A percentile compares a stretch with the other conserved stretches of the same genome.
These are phyloP conservation scores for Rhinoderma darwinii DNA, from an alignment of 2,113 vertebrate genomes.

Conservation along the genomic window DNA sequence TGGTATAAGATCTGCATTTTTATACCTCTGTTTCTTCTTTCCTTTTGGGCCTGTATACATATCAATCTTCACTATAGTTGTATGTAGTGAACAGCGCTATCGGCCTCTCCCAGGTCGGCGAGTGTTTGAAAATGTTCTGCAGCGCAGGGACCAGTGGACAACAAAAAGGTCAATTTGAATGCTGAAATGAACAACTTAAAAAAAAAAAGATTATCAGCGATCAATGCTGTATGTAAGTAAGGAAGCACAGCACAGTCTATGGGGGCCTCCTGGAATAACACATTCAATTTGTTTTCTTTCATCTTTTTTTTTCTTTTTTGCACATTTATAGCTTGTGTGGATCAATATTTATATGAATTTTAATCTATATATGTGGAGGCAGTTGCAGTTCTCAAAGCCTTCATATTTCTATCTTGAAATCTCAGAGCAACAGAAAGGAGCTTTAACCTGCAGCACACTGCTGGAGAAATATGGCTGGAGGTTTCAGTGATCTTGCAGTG, in stretches of 20 bases:
- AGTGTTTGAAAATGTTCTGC: neutral
- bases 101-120: neutral
- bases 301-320: neutral
- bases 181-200: neutral
- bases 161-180: neutral
- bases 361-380: conserved; percentile 25
- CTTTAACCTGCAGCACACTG: conserved; percentile 4
- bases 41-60: neutral
- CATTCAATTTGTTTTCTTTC: neutral
- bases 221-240: neutral
- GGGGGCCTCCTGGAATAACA: neutral
- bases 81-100: neutral
- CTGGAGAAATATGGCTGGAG: conserved; percentile 35
- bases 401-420: conserved; percentile 19
- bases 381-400: conserved; percentile 16
- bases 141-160: neutral
- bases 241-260: neutral
- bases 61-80: neutral
- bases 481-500: conserved; percentile 19
- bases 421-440: conserved; percentile 13
- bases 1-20: neutral
- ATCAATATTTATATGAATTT: conserved; percentile 37
- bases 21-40: neutral
- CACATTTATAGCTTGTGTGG: neutral
- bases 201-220: neutral